A percentile compares a stretch with the other conserved stretches of the same genome.
These are phyloP conservation scores for Zaprionus nigranus DNA, from an alignment of 1,140 invertebrate species.

Conservation along the genomic window DNA sequence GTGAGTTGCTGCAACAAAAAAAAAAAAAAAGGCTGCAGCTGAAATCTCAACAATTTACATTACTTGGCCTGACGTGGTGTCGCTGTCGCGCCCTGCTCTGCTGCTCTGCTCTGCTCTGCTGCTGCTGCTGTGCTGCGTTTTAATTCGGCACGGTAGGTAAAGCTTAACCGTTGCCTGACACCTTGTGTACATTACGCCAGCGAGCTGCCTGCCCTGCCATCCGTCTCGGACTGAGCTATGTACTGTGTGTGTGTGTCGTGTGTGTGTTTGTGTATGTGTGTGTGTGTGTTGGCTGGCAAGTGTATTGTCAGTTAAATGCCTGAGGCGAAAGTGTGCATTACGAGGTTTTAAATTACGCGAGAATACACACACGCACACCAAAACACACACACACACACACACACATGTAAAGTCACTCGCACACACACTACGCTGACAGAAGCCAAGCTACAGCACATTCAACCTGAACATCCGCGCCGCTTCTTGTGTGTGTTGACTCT, in stretches of 20 bases:
- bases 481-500: constrained; percentile 17
- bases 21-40: constrained; percentile 44
- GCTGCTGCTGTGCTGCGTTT: constrained; percentile 43
- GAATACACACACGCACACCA: constrained; percentile 54
- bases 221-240: constrained; percentile 23
- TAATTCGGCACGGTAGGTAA: constrained; percentile 67
- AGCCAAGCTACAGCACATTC: constrained; percentile 29
- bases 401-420: constrained; percentile 19
- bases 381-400: constrained; percentile 19
- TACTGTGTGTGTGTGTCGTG: not conserved
- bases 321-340: constrained; percentile 78
- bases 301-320: constrained; percentile 79
- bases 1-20: constrained; percentile 7
- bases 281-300: constrained; percentile 55
- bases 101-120: constrained; percentile 4
- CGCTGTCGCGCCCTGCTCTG: not conserved
- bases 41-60: constrained; percentile 74
- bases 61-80: constrained; percentile 7
- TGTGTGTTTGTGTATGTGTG: constrained; percentile 12
- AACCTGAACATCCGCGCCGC: constrained; percentile 5
- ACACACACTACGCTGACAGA: constrained; percentile 22
- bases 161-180: constrained; percentile 78
- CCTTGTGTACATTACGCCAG: constrained; percentile 57
- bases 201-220: constrained; percentile 9
- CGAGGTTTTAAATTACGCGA: constrained; percentile 81